Percentiles rank a stretch among this genome's conserved stretches.
Conservation (phyloP, 2,888 invertebrate species). For the Meliscaeva auricollis region DNA sequence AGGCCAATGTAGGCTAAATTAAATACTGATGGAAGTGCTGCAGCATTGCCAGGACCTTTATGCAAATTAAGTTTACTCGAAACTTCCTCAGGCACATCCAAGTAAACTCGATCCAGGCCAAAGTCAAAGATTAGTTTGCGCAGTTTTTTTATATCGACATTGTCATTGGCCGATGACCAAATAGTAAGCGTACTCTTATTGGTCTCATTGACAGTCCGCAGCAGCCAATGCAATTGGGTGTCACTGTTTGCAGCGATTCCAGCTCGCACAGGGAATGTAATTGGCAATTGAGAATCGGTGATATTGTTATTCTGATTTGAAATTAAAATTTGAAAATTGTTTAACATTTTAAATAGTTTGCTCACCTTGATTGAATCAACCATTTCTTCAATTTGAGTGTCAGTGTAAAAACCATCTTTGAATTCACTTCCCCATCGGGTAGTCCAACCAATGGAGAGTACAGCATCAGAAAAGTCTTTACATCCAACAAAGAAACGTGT, state of each 20-base stretch:
- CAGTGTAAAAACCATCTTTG: constrained; percentile 86
- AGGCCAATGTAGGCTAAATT: constrained; percentile 79
- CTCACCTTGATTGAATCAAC: constrained; percentile 85
- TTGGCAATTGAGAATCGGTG: constrained; percentile 86
- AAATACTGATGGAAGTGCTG: constrained; percentile 77
- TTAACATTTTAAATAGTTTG: not conserved
- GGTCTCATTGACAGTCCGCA: constrained; percentile 83
- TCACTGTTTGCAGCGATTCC: constrained; percentile 88
- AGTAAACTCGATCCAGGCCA: constrained; percentile 88
- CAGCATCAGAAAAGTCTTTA: constrained; percentile 86
- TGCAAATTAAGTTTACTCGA: constrained; percentile 84
- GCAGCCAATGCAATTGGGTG: constrained; percentile 86
- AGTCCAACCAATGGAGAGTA: constrained; percentile 94
- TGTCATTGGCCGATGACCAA: constrained; percentile 90
- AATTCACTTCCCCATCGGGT: constrained; percentile 87
- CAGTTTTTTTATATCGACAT: constrained; percentile 88
- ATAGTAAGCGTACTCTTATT: constrained; percentile 88
- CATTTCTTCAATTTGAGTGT: constrained; percentile 89
- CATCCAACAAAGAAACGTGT: constrained; percentile 87
- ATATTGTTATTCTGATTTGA: constrained; percentile 78
- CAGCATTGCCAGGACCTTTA: constrained; percentile 49
- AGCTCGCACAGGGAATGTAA: constrained; percentile 93
- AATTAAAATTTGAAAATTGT: not conserved
- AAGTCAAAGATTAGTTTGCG: constrained; percentile 88
- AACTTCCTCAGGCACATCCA: constrained; percentile 90